Percentiles rank a stretch among this genome's conserved stretches.
Conservation (phyloP, 1,140 invertebrate species). For the Drosophila ananassae region DNA sequence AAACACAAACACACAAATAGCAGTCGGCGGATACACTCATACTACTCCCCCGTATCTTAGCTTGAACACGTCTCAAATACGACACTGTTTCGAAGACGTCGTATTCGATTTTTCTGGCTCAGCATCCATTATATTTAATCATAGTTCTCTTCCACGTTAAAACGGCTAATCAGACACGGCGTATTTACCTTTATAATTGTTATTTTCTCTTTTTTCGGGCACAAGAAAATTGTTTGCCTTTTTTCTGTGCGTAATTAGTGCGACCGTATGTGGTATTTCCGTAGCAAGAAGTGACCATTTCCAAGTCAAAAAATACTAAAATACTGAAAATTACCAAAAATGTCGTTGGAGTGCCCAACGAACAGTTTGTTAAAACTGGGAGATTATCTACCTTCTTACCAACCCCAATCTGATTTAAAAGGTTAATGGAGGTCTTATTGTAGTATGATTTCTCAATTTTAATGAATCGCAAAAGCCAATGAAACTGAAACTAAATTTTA, state of each 20-base stretch:
- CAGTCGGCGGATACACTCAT: constrained; percentile 5
- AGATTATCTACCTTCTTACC: not conserved
- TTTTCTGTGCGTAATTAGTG: constrained; percentile 36
- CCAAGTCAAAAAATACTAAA: not conserved
- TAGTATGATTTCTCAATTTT: too few relatives aligned
- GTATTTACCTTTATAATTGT: constrained; percentile 32
- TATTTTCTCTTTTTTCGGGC: constrained; percentile 24
- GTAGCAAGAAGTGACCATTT: not conserved
- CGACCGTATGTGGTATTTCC: constrained; percentile 9
- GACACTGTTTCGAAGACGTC: not conserved
- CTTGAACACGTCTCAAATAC: constrained; percentile 1
- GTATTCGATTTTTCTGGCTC: not conserved
- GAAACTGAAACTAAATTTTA: too few relatives aligned
- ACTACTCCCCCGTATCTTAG: not conserved
- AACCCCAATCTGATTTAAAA: too few relatives aligned
- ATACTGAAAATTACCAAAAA: not conserved
- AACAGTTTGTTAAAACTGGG: not conserved
- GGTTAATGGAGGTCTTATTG: too few relatives aligned
- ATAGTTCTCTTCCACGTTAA: not conserved
- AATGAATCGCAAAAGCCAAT: too few relatives aligned
- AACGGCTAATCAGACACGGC: not conserved
- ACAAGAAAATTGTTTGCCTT: constrained; percentile 45
- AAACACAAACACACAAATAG: not conserved
- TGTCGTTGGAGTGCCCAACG: not conserved
- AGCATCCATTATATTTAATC: not conserved